These are phyloP conservation scores for Solen grandis DNA, from an alignment of 1,140 invertebrate genomes.

Conservation along the genomic window DNA sequence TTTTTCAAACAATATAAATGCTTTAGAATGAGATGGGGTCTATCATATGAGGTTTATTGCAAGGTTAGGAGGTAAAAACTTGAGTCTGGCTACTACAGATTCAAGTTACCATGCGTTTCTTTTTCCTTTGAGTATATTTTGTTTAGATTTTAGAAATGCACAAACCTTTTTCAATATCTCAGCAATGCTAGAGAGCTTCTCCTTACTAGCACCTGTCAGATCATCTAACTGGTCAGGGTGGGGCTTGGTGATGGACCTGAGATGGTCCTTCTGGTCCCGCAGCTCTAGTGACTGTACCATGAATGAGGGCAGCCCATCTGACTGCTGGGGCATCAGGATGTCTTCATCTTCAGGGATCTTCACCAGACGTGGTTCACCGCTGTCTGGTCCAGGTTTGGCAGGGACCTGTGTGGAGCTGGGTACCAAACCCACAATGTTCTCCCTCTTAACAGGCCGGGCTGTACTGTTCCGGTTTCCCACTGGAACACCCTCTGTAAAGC, in stretches of 20 bases:
- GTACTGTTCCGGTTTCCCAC: background rate
- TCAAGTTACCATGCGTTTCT: too few species aligned
- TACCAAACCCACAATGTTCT: background rate
- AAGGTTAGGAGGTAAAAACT: too few species aligned
- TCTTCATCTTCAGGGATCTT: slow-evolving; percentile 32
- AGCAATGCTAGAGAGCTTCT: slow-evolving; percentile 47
- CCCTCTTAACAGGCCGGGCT: background rate
- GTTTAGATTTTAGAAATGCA: too few species aligned
- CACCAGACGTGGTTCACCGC: background rate
- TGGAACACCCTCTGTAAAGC: slow-evolving; percentile 36
- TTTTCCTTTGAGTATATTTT: too few species aligned
- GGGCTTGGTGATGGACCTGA: slow-evolving; percentile 44
- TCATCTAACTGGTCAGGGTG: slow-evolving; percentile 51
- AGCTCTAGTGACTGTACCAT: slow-evolving; percentile 47
- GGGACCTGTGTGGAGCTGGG: background rate
- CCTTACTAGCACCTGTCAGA: slow-evolving; percentile 43
- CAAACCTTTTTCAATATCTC: slow-evolving; percentile 53
- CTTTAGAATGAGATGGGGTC: too few species aligned
- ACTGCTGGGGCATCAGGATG: slow-evolving; percentile 32
- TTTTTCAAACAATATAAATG: too few species aligned
- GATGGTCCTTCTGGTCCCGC: slow-evolving; percentile 45
- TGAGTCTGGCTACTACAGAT: too few species aligned
- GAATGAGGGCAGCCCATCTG: slow-evolving; percentile 44
- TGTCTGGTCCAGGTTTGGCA: background rate
- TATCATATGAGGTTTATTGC: too few species aligned